phyloP scores from a whole-genome alignment of 2,113 vertebrate genomes.

The Boulengeromyrus knoepffleri region DNA sequence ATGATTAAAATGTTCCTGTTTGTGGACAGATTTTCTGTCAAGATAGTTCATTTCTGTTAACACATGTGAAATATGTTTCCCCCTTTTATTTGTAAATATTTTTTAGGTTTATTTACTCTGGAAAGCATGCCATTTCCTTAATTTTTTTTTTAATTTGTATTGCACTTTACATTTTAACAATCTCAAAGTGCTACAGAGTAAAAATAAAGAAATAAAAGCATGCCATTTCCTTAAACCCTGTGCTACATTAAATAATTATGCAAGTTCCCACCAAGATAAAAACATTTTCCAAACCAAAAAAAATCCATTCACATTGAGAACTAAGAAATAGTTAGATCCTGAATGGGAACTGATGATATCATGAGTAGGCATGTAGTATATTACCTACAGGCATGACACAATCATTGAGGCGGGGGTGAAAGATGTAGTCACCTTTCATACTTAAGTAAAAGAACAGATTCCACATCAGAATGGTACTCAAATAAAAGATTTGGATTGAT shows the following conservation, averaged over 20 bases:
- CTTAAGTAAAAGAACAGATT: neutral
- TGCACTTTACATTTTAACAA: too few relatives aligned
- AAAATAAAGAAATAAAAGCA: too few relatives aligned
- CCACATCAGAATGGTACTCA: neutral
- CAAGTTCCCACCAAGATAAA: too few relatives aligned
- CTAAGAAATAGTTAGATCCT: neutral
- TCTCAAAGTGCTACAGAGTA: too few relatives aligned
- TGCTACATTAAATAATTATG: neutral
- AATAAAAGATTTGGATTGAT: neutral
- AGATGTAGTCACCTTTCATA: neutral
- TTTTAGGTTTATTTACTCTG: neutral
- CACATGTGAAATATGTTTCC: neutral
- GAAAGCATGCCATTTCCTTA: neutral
- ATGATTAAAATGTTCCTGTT: neutral
- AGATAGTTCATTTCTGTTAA: neutral
- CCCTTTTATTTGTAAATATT: neutral
- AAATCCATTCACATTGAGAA: neutral
- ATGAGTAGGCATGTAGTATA: neutral
- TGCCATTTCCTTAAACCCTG: neutral
- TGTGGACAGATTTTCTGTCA: neutral
- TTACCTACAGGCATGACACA: neutral
- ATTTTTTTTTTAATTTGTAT: too few relatives aligned
- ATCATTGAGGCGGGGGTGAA: neutral
- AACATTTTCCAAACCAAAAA: too few relatives aligned
- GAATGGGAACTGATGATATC: neutral